Base-by-base conservation (phyloP, 2,797 vertebrate species). In the Loris lydekkerianus region DNA sequence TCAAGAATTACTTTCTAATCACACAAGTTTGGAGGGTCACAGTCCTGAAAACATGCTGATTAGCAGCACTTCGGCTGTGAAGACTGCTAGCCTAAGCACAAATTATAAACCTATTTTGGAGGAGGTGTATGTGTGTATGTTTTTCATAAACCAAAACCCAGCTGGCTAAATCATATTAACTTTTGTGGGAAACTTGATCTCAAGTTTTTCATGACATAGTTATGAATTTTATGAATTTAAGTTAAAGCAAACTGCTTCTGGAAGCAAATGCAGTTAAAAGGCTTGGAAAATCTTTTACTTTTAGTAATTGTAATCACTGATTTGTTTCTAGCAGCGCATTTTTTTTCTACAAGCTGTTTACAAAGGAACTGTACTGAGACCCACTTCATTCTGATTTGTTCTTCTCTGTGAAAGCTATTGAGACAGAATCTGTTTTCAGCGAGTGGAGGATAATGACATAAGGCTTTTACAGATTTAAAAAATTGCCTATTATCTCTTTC, bases 271-370 rank as follows among this genome's bases (percentile, higher is more conserved):
- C 97, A 98, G 98, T 98, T 98, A 98, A 98, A 92, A 97, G 95
- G 43, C 93, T 97, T 98, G 89, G 93, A 96, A 98, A 97, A 98
- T 91, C 98, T 97, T 98, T 98, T 97, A 98, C 97, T 97, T 98
- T 97, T 97, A 94, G 98, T 98, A 97, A 98, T 97, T 98, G 95
- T 98, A 97, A 98, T 98, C 98, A 97, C 97, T 96, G 96, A 97
- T 98, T 97, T 27, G 80, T 98, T 98, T 98, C 96, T 96, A 97
- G 97, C 93, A 97, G 97, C 93, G 96, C 92, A 93, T 97, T 98
- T 98, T 98, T 98, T 97, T 97, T 97, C 97, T 98, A 95, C 97
- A 98, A 98, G 98, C 97, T 98, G 97, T 98, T 99, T 98, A 98
- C 97, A 98, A 97, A 97, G 92, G 96, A 98, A 97, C 97, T 98